Percentiles rank a stretch among this genome's conserved stretches.
These are phyloP conservation scores for Morpho helenor DNA, from an alignment of 2,888 invertebrate genomes.

Conservation along the genomic window DNA sequence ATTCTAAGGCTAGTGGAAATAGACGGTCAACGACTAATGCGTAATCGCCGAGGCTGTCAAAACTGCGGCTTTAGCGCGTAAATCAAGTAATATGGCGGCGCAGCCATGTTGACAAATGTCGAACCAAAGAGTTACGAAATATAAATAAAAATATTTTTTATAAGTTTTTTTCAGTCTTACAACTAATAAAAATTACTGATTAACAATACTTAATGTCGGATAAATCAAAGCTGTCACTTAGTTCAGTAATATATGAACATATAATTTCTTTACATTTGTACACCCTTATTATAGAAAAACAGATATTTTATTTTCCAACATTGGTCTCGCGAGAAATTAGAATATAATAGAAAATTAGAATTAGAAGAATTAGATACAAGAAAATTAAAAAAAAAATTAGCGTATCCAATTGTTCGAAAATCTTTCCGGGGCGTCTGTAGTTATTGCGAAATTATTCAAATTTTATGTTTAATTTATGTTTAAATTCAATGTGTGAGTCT, in stretches of 20 bases:
- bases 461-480: constrained; percentile 29
- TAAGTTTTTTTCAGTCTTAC: background rate
- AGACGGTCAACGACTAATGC: constrained; percentile 10
- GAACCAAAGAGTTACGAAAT: constrained; percentile 10
- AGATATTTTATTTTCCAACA: too few species aligned
- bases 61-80: constrained; percentile 26
- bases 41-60: constrained; percentile 23
- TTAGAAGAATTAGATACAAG: too few species aligned
- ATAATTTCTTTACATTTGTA: too few species aligned
- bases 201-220: too few species aligned
- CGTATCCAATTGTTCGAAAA: constrained; percentile 16
- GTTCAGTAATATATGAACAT: too few species aligned
- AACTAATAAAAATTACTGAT: too few species aligned
- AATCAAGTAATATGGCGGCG: constrained; percentile 23
- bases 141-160: background rate
- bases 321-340: too few species aligned
- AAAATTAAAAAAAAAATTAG: background rate
- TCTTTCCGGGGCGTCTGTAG: constrained; percentile 11
- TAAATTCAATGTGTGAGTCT: constrained; percentile 22
- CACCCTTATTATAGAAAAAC: too few species aligned
- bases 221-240: too few species aligned
- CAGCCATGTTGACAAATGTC: constrained; percentile 27
- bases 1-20: constrained; percentile 10
- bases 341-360: too few species aligned
- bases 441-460: constrained; percentile 31